Evolutionary conservation across 2,888 invertebrate genomes (phyloP), one percentile per base, ranked within the genome.

Genomic region (Arge pagana): DNA sequence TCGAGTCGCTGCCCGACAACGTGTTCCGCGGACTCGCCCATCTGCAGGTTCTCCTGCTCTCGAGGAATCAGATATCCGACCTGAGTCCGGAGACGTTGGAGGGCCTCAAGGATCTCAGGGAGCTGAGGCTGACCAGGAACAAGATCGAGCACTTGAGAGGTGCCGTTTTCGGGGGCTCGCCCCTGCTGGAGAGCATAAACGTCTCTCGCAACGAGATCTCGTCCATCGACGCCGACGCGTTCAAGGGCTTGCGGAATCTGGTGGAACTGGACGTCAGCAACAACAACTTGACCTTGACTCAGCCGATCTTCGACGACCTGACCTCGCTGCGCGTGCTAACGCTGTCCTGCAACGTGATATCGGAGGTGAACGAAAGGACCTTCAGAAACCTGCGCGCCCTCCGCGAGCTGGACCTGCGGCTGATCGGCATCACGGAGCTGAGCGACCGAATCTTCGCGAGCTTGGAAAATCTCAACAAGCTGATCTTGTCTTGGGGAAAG

Each of bases 181-280:
- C 50, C 8, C 21, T 8, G 5, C 18, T 50, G 3, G 19, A 4
- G 15, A 41, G 40, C 1, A 21, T 50, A 7, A 50, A 50, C 26
- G 18, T 50, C 3, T 50, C 50, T 4, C n/a, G 40, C 18, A 50
- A 50, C 11, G 50, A 50, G 7, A 31, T 50, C 18, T 41, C 50
- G 6, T 7, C 16, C 16, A 19, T 50, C 7, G 31, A 23, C 3
- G 6, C 19, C 1, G 40, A 50, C 4, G 28, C 31, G 1, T 33
- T 50, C 13, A 7, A 4, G 2, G 50, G 50, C 16, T 15, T 50
- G n/a, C 8, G 15, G n/a, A 16, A 23, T 4, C 40, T 50, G 6
- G 31, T 30, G 18, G 16, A 50, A 31, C 19, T 50, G 13, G 50
- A 50, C 21, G 11, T 50, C 18, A 50, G 50, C 24, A 39, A 50